These are phyloP conservation scores for Neolamprologus tretocephalus DNA, from an alignment of 2,113 vertebrate species.

Conservation along the genomic window DNA sequence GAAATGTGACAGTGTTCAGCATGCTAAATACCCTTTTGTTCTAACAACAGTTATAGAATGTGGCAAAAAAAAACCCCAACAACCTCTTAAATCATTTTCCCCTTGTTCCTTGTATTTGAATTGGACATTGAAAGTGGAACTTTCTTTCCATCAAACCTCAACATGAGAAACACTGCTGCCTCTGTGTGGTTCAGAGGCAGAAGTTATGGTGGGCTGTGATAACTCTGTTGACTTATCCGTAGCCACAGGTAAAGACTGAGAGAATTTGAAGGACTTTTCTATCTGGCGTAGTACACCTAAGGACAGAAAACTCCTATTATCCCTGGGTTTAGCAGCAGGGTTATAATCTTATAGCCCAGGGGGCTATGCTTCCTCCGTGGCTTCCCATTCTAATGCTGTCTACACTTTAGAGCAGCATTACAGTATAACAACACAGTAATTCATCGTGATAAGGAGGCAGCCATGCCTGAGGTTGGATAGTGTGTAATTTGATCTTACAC, in stretches of 20 bases:
- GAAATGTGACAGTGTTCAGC: not conserved
- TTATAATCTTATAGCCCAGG: conserved; percentile 22
- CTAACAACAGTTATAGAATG: not conserved
- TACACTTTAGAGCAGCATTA: conserved; percentile 20
- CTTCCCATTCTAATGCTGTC: not conserved
- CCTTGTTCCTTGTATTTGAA: not conserved
- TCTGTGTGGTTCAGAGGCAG: not conserved
- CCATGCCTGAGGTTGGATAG: conserved; percentile 5
- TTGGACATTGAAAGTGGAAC: not conserved
- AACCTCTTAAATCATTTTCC: not conserved
- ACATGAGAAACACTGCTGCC: not conserved
- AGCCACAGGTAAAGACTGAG: conserved; percentile 36
- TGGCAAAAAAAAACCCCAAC: accelerated
- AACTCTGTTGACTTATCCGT: not conserved
- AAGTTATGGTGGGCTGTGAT: not conserved
- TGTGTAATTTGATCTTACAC: conserved; percentile 23
- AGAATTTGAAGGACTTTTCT: conserved; percentile 45
- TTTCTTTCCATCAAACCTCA: not conserved
- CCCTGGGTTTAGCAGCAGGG: conserved; percentile 23
- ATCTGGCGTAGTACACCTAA: conserved; percentile 14
- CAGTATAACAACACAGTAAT: conserved; percentile 29
- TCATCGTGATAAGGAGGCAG: conserved; percentile 24
- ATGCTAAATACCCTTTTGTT: not conserved
- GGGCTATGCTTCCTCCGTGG: not conserved
- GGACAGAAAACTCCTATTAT: conserved; percentile 42